Conservation (phyloP, 1,140 invertebrate genomes). For the Antheraea pernyi region DNA sequence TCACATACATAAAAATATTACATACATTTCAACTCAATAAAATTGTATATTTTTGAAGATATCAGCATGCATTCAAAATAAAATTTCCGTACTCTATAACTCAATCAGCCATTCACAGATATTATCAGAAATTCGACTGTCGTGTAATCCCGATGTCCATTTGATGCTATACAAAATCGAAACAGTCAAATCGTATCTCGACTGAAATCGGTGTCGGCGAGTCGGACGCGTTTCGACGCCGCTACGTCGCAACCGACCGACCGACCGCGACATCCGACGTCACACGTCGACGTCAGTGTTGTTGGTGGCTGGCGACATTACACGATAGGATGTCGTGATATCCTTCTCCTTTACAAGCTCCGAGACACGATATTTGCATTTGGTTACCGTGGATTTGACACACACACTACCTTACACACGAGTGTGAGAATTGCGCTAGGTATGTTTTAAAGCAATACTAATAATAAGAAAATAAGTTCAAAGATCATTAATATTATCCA, state of each 20-base stretch:
- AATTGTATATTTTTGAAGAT: too few relatives aligned
- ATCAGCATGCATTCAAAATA: neutral
- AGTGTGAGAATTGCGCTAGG: neutral
- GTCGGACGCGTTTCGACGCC: too few relatives aligned
- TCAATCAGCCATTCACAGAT: neutral
- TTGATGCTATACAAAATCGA: conserved; percentile 46
- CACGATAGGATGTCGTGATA: conserved; percentile 53
- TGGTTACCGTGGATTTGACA: conserved; percentile 17
- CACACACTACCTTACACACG: neutral
- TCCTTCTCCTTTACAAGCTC: conserved; percentile 46
- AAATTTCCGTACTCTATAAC: conserved; percentile 18
- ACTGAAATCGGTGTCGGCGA: conserved; percentile 45
- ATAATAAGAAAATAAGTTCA: too few relatives aligned
- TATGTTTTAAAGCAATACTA: too few relatives aligned
- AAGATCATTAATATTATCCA: too few relatives aligned
- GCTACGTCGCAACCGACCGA: conserved; percentile 29
- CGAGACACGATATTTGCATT: conserved; percentile 62
- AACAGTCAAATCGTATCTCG: conserved; percentile 48
- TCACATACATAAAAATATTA: too few relatives aligned
- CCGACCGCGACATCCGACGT: conserved; percentile 32
- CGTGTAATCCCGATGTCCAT: conserved; percentile 40
- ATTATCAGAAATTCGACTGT: conserved; percentile 38
- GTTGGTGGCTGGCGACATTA: conserved; percentile 37
- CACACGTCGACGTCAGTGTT: conserved; percentile 30
- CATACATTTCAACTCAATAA: too few relatives aligned